Evolutionary conservation across 1,140 invertebrate species (phyloP), one percentile per base, ranked within the genome.

Genomic region (Pseudomyrmex flavicornis): DNA sequence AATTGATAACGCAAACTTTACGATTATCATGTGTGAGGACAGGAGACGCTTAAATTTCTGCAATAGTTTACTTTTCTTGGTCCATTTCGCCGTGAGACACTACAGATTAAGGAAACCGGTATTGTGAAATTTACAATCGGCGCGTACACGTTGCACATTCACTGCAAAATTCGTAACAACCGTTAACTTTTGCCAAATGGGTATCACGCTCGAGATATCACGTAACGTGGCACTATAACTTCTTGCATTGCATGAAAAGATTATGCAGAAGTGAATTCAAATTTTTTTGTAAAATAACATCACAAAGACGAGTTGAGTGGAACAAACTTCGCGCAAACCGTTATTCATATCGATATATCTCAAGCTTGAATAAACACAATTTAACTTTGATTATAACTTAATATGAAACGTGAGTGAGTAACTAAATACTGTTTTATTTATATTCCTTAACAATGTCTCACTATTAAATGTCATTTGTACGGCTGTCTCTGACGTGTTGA

Each of bases 1-100:
- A 73, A 58, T 56, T 44, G 26, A 46, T 61, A 54, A 22, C 69
- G 44, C 56, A 69, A 82, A 82, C 74, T 82, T 82, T 74, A 70
- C 12, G 66, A 82, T 44, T 66, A n/a, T n/a, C 52, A 72, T 54
- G 54, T 58, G 35, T 10, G 66, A 69, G 44, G 44, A 58, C 17
- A 52, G 13, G 8, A 68, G 61, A 63, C 73, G 73, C 46, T 75
- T 77, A 54, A 54, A 13, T 48, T 8, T 0, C 5, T 44, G 44
- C 68, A 46, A 17, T 80, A 50, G 46, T 56, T 48, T 20, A 54
- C 20, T 56, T 50, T 50, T 26, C 50, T 13, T 65, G 50, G 17
- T 50, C 17, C 66, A 63, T 63, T 50, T 10, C 46, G 22, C n/a
- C 9, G 73, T 48, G 44, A 75, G 44, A 52, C 44, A n/a, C 9